Evolutionary conservation across 2,797 vertebrate genomes (phyloP), one percentile per base, ranked within the genome.

Genomic region (Etheostoma perlongum): DNA sequence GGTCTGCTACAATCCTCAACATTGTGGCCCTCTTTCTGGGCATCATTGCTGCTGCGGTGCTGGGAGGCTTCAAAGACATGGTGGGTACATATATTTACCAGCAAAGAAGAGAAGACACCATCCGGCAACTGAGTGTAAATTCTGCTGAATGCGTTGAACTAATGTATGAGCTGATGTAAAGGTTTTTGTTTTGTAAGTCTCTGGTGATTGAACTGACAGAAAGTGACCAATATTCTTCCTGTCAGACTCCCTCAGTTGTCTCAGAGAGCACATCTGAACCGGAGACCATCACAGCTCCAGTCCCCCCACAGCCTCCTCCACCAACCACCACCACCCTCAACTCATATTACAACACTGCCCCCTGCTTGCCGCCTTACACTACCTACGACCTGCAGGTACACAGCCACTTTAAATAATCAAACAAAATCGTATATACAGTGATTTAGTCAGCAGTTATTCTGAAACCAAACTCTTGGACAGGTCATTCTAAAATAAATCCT

Each of bases 41-140:
- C 58, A 99, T 99, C 94, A 97, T 99, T 76, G 99, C 98, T 19
- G 98, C 98, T 0, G 98, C 98, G 0, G 95, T 99, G 82, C 96
- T 99, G 13, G 98, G 97, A 75, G 96, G 97, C 85, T 99, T 99
- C 91, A 99, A 99, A 91, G 98, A 99, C 84, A 97, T 99, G 98
- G 98, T 99, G 91, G 85, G 95, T 76, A 40, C n/a, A 51, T 14
- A 19, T 30, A n/a, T 14, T n/a, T 5, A 40, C n/a, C 25, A 9
- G 21, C 42, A 36, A 23, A 33, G 51, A 61, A 18, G 23, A 51
- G 44, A 19, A 42, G 16, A 40, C 10, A 6, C 18, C 0, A 11
- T 15, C 15, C 0, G 4, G 46, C 9, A 4, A 23, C 21, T 61
- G 36, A 33, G 16, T n/a, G 36, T 11, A 48, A 57, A 61, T 49